Base-by-base conservation (phyloP, 2,797 vertebrate species). In the Mastacembelus armatus region DNA sequence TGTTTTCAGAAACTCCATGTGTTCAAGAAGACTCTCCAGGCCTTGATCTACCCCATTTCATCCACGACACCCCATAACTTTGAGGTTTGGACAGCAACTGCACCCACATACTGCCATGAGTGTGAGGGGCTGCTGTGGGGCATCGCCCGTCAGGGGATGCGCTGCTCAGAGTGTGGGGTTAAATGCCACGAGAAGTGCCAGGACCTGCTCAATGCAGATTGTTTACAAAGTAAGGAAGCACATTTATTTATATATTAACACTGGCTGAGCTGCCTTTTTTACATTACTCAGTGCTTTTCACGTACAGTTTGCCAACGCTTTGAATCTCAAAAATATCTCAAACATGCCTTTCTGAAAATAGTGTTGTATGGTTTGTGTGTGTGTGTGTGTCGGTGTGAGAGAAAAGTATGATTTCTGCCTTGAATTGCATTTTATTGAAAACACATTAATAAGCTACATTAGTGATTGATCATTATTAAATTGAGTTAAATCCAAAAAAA, bases 171-270 rank as follows among this genome's bases (percentile, higher is more conserved):
- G 76, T 99, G 98, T 29, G 96, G 97, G 3, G 98, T 99, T 50
- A 99, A 99, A 78, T 99, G 98, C 64, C 98, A 99, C 0, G 98
- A 99, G 66, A 99, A 99, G 92, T 99, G 98, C 85, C 98, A 99
- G 90, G 97, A 99, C 85, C 95, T 99, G 66, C 95, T 99, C 61
- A 99, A 97, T 0, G 98, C 98, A 7, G 98, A 99, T 85, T 99
- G 98, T 81, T 93, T 99, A 77, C 98, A 99, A 85, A 94, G 98
- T 99, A 91, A 98, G 97, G 0, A 36, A 30, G 1, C 1, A 36
- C 4, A 69, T 57, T 4, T 2, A 36, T 58, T 18, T 15, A 11
- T 48, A 15, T 54, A 49, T n/a, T 3, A 21, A 21, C 42, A 49
- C 18, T 21, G 15, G 42, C 22, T n/a, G 11, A 56, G 50, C 11